Base-by-base conservation (phyloP, 2,797 vertebrate genomes). In the Tenualosa thibaudeaui region DNA sequence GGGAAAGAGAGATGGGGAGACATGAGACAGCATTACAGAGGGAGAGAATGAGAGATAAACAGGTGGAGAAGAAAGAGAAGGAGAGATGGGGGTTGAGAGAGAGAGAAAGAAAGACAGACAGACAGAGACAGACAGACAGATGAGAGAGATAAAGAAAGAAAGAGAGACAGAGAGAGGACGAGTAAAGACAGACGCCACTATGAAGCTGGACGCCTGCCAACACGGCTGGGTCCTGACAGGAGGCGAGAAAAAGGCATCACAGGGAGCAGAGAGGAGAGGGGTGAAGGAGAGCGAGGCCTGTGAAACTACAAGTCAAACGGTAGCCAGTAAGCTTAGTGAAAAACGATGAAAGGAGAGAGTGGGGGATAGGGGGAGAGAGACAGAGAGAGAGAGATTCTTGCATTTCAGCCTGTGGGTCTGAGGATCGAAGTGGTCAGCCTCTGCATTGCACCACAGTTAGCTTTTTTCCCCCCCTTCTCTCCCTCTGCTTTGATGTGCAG, bases 271-370 rank as follows among this genome's bases (percentile, higher is more conserved):
- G 51, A 46, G 65, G 8, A 65, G 12, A 71, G 53, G 24, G 68
- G 68, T 31, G 54, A 51, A 85, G 50, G 71, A 51, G 81, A 58
- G 53, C 9, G 31, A 81, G 71, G 26, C 26, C 86, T 43, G 81
- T 65, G 81, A 86, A 65, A 86, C 37, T 75, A 75, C 31, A 43
- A 75, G 37, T 75, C 68, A 75, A 75, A 75, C 31, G 68, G 68
- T 31, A 75, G 68, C 68, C 68, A 7, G 68, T 40, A 17, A 37
- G 37, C 68, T 75, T 31, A 17, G 68, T 40, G 68, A 85, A 31
- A 46, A 60, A 60, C 58, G 71, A 46, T 56, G 43, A 60, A 81
- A 15, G 54, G 49, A 81, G 83, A 82, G 58, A 81, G 62, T 81
- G 19, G 62, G 56, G 37, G 50, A 22, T 19, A n/a, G 50, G 65